Base-by-base conservation (phyloP, 2,888 invertebrate species). In the Andrena dorsata region DNA sequence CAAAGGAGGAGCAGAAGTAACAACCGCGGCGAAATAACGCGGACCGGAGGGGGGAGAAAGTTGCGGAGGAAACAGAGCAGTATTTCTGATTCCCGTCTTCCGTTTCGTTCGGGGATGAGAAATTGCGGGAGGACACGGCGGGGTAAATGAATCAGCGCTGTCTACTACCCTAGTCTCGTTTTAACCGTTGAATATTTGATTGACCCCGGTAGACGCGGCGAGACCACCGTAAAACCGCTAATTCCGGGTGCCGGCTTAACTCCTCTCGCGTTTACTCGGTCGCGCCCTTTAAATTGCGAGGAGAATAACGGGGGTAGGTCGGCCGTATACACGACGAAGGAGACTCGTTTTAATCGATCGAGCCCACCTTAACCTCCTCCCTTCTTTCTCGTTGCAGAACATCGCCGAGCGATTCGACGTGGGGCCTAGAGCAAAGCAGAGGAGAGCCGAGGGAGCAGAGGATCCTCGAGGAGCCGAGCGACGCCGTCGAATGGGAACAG, bases 11-110 rank as follows among this genome's bases (percentile, higher is more conserved):
- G 64, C 58, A 16, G 51, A 63, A 53, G 83, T 70, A 83, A 85
- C 73, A 80, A 83, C 83, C 83, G 74, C 64, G 80, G 80, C 58
- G 80, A 75, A 79, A 72, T 71, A 76, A 72, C 80, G 71, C 71
- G 60, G n/a, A 41, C 70, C 68, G 32, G 32, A 32, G 56, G n/a
- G 61, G 61, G 63, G 74, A 66, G 80, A 68, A 76, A 80, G 65
- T 75, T 83, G n/a, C 51, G 30, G 32, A 53, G 35, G 28, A 26
- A 74, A 30, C 49, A 49, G 68, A 53, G 30, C 6, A 74, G 30
- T 5, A n/a, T 7, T n/a, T 20, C 10, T 5, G 13, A 56, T 56
- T 56, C 41, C 23, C 20, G 60, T 30, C 65, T 65, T 71, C 77
- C 66, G 72, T 60, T 71, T 68, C 71, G 66, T 66, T 64, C 79